These are phyloP conservation scores for Tridacna crocea DNA, from an alignment of 2,888 invertebrate genomes.

Conservation along the genomic window DNA sequence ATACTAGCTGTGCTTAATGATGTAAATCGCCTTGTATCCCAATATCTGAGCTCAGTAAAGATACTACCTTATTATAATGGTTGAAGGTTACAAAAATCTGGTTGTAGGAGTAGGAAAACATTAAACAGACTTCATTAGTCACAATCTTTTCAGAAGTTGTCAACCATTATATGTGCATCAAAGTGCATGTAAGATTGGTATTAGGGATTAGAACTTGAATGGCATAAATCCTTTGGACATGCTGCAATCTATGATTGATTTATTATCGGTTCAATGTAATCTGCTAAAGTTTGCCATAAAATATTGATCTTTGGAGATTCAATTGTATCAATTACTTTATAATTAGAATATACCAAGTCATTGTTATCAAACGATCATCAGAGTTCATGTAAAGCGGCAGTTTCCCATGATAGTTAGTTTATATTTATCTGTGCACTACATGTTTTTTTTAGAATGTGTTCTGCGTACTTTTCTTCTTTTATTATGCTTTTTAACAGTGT, in stretches of 20 bases:
- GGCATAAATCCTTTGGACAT: neutral
- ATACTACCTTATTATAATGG: no score
- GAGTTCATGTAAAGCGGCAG: neutral
- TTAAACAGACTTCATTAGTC: neutral
- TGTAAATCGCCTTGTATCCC: no score
- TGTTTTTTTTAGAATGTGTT: no score
- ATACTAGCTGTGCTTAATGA: no score
- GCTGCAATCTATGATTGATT: neutral
- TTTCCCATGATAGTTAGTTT: neutral
- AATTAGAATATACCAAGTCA: conserved; percentile 6
- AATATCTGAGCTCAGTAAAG: no score
- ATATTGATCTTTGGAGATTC: neutral
- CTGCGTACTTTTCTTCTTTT: no score
- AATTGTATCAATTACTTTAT: conserved; percentile 8
- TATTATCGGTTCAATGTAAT: neutral
- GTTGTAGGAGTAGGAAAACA: no score
- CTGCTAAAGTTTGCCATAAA: neutral
- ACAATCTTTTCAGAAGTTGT: neutral
- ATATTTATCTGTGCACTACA: no score
- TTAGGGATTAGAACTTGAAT: neutral
- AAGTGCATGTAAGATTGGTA: neutral
- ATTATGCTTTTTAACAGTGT: no score
- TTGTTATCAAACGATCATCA: neutral
- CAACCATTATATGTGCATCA: neutral
- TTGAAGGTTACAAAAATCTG: no score